Conservation (phyloP, 2,113 vertebrate species). For the Puntigrus tetrazona region DNA sequence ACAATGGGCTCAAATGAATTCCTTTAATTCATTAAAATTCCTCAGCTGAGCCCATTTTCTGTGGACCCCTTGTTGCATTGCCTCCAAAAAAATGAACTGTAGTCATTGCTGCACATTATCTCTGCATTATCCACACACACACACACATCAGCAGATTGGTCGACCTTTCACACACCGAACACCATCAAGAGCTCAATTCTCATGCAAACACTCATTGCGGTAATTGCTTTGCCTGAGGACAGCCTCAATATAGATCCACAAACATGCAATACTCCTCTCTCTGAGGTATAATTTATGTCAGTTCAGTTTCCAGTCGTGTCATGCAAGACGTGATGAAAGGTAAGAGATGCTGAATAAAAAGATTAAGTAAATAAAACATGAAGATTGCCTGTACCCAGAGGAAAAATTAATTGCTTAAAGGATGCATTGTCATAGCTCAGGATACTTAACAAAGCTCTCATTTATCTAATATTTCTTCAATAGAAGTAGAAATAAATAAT, state of each 20-base stretch:
- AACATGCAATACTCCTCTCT: neutral
- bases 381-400: neutral
- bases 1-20: conserved; percentile 69
- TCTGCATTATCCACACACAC: conserved; percentile 42
- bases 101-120: conserved; percentile 54
- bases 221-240: conserved; percentile 55
- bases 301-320: conserved; percentile 3
- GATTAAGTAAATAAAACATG: neutral
- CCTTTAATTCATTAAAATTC: conserved; percentile 83
- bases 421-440: neutral
- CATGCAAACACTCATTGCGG: conserved; percentile 29
- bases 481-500: neutral
- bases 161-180: conserved; percentile 28
- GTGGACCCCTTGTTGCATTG: conserved; percentile 72
- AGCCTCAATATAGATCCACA: conserved; percentile 14
- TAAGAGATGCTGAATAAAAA: neutral
- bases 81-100: conserved; percentile 65
- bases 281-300: neutral
- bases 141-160: conserved; percentile 30
- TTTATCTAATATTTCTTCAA: neutral
- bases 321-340: neutral
- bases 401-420: neutral
- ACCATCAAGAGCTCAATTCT: conserved; percentile 37
- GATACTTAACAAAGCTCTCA: neutral
- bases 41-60: conserved; percentile 72